phyloP scores from a whole-genome alignment of 1,140 invertebrate species.

The Rhagoletis zephyria region DNA sequence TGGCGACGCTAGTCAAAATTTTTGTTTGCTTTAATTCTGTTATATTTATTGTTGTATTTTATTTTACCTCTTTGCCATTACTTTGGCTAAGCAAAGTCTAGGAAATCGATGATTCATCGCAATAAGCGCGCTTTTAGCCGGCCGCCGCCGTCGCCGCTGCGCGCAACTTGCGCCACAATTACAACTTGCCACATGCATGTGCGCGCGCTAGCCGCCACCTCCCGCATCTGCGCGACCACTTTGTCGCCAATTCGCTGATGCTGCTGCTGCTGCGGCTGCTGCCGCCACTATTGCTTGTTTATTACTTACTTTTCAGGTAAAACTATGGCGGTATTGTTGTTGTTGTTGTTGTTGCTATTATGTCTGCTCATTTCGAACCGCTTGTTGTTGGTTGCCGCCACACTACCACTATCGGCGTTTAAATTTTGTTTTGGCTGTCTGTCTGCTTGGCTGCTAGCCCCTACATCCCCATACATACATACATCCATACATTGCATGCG shows the following conservation, averaged over 20 bases:
- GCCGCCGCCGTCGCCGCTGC: background rate
- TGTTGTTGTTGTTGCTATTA: constrained; percentile 1
- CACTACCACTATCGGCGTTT: constrained; percentile 48
- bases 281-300: constrained; percentile 1
- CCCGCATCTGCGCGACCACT: background rate
- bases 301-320: constrained; percentile 21
- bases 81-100: constrained; percentile 11
- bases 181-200: constrained; percentile 35
- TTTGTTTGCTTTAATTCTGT: background rate
- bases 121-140: constrained; percentile 28
- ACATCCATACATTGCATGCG: constrained; percentile 4
- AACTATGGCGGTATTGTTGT: background rate
- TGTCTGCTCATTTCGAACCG: background rate
- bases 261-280: background rate
- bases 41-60: background rate
- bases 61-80: background rate
- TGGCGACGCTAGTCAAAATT: background rate
- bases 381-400: background rate
- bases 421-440: constrained; percentile 43
- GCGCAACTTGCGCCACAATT: constrained; percentile 21
- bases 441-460: constrained; percentile 23
- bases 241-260: background rate
- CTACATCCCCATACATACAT: too few species aligned
- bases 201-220: background rate
- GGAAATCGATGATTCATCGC: constrained; percentile 25